Percentiles rank a stretch among this genome's conserved stretches.
Evolutionary conservation across 2,797 vertebrate genomes (phyloP).

Genomic region (Amniataba percoides): DNA sequence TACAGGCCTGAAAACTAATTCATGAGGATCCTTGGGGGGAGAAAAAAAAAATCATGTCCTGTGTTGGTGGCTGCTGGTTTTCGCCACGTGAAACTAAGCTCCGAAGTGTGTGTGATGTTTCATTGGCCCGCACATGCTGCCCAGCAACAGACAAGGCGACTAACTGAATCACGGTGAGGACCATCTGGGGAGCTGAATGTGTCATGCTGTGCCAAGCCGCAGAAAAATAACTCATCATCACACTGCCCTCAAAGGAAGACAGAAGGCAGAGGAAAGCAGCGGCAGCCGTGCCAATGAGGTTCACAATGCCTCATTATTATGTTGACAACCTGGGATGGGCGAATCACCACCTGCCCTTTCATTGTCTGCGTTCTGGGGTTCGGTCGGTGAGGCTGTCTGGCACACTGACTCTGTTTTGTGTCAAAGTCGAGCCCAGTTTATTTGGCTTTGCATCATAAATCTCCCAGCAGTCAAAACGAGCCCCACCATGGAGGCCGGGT

Average conservation of each 20-base stretch:
- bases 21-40: slow-evolving; percentile 31
- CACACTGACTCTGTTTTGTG: slow-evolving; percentile 37
- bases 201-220: slow-evolving; percentile 75
- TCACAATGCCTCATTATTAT: slow-evolving; percentile 57
- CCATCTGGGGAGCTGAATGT: slow-evolving; percentile 79
- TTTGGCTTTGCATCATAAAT: slow-evolving; percentile 50
- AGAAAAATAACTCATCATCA: slow-evolving; percentile 77
- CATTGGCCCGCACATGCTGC: slow-evolving; percentile 70
- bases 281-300: slow-evolving; percentile 36
- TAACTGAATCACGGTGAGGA: slow-evolving; percentile 81
- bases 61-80: slow-evolving; percentile 61
- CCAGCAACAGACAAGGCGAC: slow-evolving; percentile 80
- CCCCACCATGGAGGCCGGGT: slow-evolving; percentile 9
- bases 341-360: slow-evolving; percentile 57
- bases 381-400: slow-evolving; percentile 27
- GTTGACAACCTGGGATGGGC: slow-evolving; percentile 44
- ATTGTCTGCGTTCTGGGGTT: slow-evolving; percentile 42
- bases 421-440: slow-evolving; percentile 41
- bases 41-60: slow-evolving; percentile 21
- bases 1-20: slow-evolving; percentile 52
- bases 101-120: slow-evolving; percentile 68
- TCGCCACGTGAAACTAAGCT: slow-evolving; percentile 51
- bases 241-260: slow-evolving; percentile 63
- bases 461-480: slow-evolving; percentile 36
- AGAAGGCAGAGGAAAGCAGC: slow-evolving; percentile 53